phyloP scores from a whole-genome alignment of 64 coral and sea anemone genomes.

The Pocillopora damicornis region DNA sequence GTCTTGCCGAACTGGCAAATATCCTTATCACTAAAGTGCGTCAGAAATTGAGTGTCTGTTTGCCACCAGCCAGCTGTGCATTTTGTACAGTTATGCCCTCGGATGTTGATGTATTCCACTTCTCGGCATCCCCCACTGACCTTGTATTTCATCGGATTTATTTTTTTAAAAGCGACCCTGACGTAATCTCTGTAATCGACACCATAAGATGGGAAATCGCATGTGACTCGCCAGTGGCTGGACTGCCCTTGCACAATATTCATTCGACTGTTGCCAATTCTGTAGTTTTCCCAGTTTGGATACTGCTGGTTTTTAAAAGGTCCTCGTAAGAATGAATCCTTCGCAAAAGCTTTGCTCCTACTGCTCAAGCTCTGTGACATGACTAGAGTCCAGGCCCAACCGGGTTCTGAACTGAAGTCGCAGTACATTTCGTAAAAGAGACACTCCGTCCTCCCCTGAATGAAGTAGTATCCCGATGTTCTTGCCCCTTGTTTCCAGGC shows the following conservation, averaged over 20 bases:
- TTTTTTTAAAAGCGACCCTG: neutral
- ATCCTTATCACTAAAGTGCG: slow-evolving; percentile 6
- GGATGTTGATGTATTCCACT: slow-evolving; percentile 47
- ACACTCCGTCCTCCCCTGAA: neutral
- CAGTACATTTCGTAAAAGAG: slow-evolving; percentile 34
- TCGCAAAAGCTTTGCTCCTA: neutral
- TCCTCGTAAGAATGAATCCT: neutral
- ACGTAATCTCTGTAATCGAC: slow-evolving; percentile 39
- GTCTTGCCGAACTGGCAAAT: slow-evolving; percentile 13
- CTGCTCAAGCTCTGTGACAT: slow-evolving; percentile 4
- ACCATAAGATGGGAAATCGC: slow-evolving; percentile 27
- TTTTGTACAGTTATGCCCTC: slow-evolving; percentile 14
- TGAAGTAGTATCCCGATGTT: neutral
- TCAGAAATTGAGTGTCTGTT: neutral
- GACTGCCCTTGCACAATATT: neutral
- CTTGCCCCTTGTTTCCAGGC: slow-evolving; percentile 4
- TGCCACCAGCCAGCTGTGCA: slow-evolving; percentile 44
- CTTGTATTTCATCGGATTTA: slow-evolving; percentile 5
- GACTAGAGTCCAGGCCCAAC: slow-evolving; percentile 36
- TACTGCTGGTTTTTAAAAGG: neutral
- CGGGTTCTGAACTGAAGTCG: slow-evolving; percentile 40
- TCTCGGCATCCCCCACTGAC: neutral
- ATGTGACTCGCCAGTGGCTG: slow-evolving; percentile 44
- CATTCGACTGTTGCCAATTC: slow-evolving; percentile 23
- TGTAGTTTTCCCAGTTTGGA: slow-evolving; percentile 38